A percentile compares a stretch with the other conserved stretches of the same genome.
These are phyloP conservation scores for Nephrocerus scutellatus DNA, from an alignment of 2,888 invertebrate species.

Conservation along the genomic window DNA sequence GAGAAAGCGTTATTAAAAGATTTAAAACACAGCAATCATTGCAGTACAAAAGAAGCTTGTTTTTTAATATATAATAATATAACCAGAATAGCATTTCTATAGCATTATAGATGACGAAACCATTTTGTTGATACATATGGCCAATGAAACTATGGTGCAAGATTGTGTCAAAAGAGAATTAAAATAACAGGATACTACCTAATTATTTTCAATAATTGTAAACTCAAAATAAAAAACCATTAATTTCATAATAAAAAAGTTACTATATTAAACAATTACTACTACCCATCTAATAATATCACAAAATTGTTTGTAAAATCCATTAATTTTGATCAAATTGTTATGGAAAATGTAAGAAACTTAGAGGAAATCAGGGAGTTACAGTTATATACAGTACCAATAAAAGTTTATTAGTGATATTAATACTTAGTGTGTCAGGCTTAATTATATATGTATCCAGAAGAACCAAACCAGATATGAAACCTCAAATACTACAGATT, in stretches of 20 bases:
- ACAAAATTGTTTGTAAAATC: slow-evolving; percentile 5
- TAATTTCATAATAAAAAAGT: slow-evolving; percentile 11
- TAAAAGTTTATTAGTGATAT: background rate
- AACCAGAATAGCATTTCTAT: slow-evolving; percentile 10
- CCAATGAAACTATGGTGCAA: slow-evolving; percentile 4
- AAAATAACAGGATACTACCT: slow-evolving; percentile 5
- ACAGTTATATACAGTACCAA: background rate
- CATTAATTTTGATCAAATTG: slow-evolving; percentile 1
- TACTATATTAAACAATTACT: slow-evolving; percentile 5
- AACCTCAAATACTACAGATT: background rate
- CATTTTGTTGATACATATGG: slow-evolving; percentile 8
- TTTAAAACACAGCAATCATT: slow-evolving; percentile 9
- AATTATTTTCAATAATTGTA: slow-evolving; percentile 7
- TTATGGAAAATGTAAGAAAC: background rate
- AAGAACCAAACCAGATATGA: background rate
- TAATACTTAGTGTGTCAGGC: background rate
- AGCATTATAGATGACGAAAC: slow-evolving; percentile 12
- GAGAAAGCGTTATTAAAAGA: background rate
- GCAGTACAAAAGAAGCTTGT: slow-evolving; percentile 3
- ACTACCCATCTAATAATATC: slow-evolving; percentile 4
- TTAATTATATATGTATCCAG: background rate
- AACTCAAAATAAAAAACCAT: slow-evolving; percentile 2
- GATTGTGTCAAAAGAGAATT: slow-evolving; percentile 8
- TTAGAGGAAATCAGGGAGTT: slow-evolving; percentile 1
- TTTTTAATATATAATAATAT: slow-evolving; percentile 11